Percentiles rank a stretch among this genome's conserved stretches.
Conservation (phyloP, 2,888 invertebrate genomes). For the Eupithecia centaureata region DNA sequence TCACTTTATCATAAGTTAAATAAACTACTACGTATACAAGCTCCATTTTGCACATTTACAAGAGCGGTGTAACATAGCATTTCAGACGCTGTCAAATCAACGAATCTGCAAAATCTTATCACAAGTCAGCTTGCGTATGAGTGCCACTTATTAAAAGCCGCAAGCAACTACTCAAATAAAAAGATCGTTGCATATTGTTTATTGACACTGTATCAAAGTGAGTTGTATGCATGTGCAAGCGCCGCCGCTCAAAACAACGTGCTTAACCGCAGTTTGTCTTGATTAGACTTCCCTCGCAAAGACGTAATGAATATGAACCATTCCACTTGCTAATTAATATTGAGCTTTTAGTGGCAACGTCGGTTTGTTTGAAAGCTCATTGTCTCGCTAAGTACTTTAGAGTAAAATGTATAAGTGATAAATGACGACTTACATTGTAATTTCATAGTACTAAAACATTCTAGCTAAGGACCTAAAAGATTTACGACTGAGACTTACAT, state of each 20-base stretch:
- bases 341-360: background rate
- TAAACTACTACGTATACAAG: too few relatives aligned
- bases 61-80: background rate
- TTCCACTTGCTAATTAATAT: conserved; percentile 8
- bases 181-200: background rate
- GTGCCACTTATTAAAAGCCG: background rate
- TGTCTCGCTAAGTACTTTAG: background rate
- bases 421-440: background rate
- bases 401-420: background rate
- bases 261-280: conserved; percentile 15
- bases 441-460: background rate
- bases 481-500: background rate
- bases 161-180: background rate
- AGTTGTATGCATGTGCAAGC: background rate
- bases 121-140: background rate
- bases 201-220: background rate
- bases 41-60: too few relatives aligned
- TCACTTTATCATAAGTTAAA: too few relatives aligned
- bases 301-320: conserved; percentile 1
- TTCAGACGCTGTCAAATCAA: background rate
- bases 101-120: too few relatives aligned
- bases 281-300: conserved; percentile 20
- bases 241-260: conserved; percentile 16
- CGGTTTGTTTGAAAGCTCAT: conserved; percentile 13
- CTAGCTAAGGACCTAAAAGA: background rate